Conservation (phyloP, 2,888 invertebrate species). For the Bombylius major region DNA sequence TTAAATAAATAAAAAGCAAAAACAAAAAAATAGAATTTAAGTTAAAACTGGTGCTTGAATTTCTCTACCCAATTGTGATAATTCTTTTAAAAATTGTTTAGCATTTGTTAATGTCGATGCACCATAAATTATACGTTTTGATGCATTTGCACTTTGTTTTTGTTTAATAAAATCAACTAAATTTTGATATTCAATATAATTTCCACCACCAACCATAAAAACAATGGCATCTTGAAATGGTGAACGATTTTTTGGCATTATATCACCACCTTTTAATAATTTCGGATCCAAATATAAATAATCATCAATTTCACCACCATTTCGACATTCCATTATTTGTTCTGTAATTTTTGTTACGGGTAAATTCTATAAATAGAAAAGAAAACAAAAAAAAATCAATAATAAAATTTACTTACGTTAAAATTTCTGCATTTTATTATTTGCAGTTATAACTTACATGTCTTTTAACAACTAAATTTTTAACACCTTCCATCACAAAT, state of each 20-base stretch:
- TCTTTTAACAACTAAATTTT: conserved; percentile 95
- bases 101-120: conserved; percentile 90
- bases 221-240: conserved; percentile 82
- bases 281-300: conserved; percentile 94
- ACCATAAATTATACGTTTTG: conserved; percentile 84
- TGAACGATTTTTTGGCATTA: conserved; percentile 47
- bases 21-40: conserved; percentile 20
- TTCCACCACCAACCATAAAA: conserved; percentile 86
- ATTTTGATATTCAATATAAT: conserved; percentile 99
- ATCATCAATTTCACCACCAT: conserved; percentile 67
- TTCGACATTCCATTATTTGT: conserved; percentile 69
- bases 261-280: conserved; percentile 61
- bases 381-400: background rate
- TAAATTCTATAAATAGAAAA: conserved; percentile 53
- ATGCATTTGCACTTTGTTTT: conserved; percentile 52
- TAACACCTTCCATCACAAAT: conserved; percentile 99
- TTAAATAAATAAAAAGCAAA: too few species aligned
- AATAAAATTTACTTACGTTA: background rate
- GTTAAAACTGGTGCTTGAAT: conserved; percentile 36
- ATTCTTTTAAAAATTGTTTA: conserved; percentile 84
- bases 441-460: conserved; percentile 53
- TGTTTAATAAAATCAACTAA: conserved; percentile 88
- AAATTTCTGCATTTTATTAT: background rate
- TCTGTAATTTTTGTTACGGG: conserved; percentile 91
- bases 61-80: conserved; percentile 66